A percentile compares a stretch with the other conserved stretches of the same genome.
These are phyloP conservation scores for Drosophila lacertosa DNA, from an alignment of 1,140 invertebrate species.

Conservation along the genomic window DNA sequence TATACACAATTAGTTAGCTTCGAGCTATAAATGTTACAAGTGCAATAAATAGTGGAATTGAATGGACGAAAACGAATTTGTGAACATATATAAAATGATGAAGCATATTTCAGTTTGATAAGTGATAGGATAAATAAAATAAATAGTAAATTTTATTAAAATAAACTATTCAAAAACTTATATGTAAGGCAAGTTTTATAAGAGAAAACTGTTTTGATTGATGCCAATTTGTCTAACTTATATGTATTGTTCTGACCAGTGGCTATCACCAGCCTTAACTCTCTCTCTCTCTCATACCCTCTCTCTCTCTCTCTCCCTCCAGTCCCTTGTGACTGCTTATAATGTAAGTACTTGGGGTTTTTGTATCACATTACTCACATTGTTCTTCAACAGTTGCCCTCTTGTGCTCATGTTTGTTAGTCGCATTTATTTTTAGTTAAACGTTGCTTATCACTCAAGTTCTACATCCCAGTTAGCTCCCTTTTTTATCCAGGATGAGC, in stretches of 20 bases:
- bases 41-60: too few species aligned
- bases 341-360: slow-evolving; percentile 35
- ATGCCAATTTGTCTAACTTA: background rate
- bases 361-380: slow-evolving; percentile 39
- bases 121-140: too few species aligned
- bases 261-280: slow-evolving; percentile 13
- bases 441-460: slow-evolving; percentile 50
- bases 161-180: background rate
- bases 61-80: too few species aligned
- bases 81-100: too few species aligned
- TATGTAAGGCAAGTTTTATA: background rate
- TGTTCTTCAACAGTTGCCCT: slow-evolving; percentile 36
- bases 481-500: slow-evolving; percentile 1
- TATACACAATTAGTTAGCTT: too few species aligned
- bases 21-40: background rate
- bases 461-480: background rate
- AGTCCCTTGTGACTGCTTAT: slow-evolving; percentile 10
- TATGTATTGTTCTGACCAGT: background rate
- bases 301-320: slow-evolving; percentile 5
- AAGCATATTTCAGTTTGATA: too few species aligned
- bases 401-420: slow-evolving; percentile 26
- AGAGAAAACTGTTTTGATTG: background rate
- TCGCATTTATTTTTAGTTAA: slow-evolving; percentile 56
- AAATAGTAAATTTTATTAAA: background rate
- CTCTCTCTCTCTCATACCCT: background rate